Evolutionary conservation across 2,113 vertebrate species (phyloP), one percentile per base, ranked within the genome.

Genomic region (Barnardius zonarius): DNA sequence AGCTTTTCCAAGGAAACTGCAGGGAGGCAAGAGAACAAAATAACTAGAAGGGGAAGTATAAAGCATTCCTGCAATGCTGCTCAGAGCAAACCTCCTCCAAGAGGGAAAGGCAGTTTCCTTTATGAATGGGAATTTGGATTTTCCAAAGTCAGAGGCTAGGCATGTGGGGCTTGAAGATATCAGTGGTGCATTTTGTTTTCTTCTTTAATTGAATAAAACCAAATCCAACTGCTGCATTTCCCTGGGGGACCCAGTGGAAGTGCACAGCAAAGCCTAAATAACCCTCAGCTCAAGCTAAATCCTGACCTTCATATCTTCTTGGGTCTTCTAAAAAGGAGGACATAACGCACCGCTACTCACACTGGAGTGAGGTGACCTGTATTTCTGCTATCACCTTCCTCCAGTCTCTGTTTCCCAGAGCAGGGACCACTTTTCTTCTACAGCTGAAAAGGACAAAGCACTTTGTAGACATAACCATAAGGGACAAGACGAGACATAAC

Each of bases 1-100:
- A 83, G 74, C 75, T 94, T 88, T 94, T 88, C 86, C 86, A 67
- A 86, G 83, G 80, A 74, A 95, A 41, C 83, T 80, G 49, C 63
- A 62, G 67, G 88, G 72, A 88, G 44, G 24, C 1, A 28, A 61
- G 75, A 80, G 63, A 87, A 49, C 75, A 92, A 81, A 95, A 68
- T 44, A 25, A 33, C 24, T 49, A 37, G 67, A 83, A 88, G 41
- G 43, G 57, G 66, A 85, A 82, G 33, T 11, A 83, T 13, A 64
- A 88, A 90, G 17, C 13, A 19, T 37, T 66, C 52, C 48, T 49
- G 70, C 67, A 55, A 68, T 2, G 5, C 49, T 83, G 52, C 57
- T 88, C 1, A 0, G 44, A 31, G 41, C 63, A 49, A 90, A 66
- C 17, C n/a, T 92, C 30, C 62, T 79, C 33, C 1, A 1, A 66